phyloP scores from a whole-genome alignment of 2,888 invertebrate species.

The Amphimallon solstitiale region DNA sequence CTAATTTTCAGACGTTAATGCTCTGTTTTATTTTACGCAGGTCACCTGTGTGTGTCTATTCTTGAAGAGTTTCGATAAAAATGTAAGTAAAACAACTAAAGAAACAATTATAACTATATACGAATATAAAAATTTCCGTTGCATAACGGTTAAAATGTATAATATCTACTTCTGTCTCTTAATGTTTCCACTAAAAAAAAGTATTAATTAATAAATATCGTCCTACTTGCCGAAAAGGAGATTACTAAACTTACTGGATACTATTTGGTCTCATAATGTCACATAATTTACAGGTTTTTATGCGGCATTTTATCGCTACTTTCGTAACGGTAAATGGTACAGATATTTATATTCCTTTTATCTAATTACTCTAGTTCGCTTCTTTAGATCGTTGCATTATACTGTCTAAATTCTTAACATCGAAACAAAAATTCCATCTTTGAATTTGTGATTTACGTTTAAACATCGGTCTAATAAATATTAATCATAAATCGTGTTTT shows the following conservation, averaged over 20 bases:
- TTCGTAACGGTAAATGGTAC: conserved; percentile 12
- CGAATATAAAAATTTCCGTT: too few species aligned
- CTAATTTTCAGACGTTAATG: too few species aligned
- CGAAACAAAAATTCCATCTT: conserved; percentile 11
- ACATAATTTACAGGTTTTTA: conserved; percentile 22
- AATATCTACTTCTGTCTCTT: background rate
- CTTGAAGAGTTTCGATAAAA: too few species aligned
- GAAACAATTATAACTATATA: too few species aligned
- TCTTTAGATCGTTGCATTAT: background rate
- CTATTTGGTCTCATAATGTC: background rate
- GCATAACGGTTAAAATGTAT: too few species aligned
- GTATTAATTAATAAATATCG: conserved; percentile 8
- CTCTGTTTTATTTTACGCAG: too few species aligned
- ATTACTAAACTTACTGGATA: background rate
- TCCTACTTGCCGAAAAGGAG: conserved; percentile 1
- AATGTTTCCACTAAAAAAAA: conserved; percentile 4
- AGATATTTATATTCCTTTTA: conserved; percentile 13
- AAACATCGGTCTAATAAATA: background rate
- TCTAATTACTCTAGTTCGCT: conserved; percentile 15
- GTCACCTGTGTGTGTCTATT: too few species aligned
- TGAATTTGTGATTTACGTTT: conserved; percentile 10
- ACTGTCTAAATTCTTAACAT: conserved; percentile 10
- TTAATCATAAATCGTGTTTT: background rate
- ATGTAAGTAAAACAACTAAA: too few species aligned
- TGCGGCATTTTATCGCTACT: conserved; percentile 18